phyloP scores from a whole-genome alignment of 2,113 vertebrate species.

The Bubo scandiacus region DNA sequence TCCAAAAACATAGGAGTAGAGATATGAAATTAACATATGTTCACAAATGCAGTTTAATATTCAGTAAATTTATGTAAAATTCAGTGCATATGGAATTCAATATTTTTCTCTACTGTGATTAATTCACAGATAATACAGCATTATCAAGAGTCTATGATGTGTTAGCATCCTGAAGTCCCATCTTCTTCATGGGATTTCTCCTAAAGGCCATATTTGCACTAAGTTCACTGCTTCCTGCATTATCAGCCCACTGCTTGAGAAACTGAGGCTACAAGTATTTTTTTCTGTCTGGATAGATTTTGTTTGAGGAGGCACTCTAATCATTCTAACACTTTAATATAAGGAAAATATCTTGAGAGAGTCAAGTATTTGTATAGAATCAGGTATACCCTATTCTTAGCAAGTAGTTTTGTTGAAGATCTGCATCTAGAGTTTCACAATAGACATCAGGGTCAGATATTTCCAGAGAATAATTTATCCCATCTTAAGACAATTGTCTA shows the following conservation, averaged over 20 bases:
- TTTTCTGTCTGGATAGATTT: background rate
- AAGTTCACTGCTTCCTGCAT: background rate
- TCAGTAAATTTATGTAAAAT: background rate
- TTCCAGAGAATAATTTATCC: conserved; percentile 6
- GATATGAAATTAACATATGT: background rate
- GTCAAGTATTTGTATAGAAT: background rate
- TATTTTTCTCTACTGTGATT: background rate
- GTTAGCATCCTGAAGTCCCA: background rate
- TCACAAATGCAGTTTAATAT: background rate
- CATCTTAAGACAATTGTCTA: conserved; percentile 6
- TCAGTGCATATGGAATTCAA: background rate
- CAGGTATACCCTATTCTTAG: background rate
- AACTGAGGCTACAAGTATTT: background rate
- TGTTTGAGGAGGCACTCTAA: background rate
- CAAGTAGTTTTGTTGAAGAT: background rate
- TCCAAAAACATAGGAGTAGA: background rate
- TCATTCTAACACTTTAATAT: background rate
- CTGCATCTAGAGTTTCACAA: background rate
- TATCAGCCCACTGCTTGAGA: background rate
- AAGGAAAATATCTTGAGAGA: background rate
- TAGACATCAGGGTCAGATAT: background rate
- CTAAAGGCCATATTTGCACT: background rate
- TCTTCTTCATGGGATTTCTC: background rate
- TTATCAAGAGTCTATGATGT: background rate
- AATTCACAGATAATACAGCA: background rate